A percentile compares a stretch with the other conserved stretches of the same genome.
Conservation (phyloP, 53 echinoderm and acorn worm species). For the Holothuria leucospilota region DNA sequence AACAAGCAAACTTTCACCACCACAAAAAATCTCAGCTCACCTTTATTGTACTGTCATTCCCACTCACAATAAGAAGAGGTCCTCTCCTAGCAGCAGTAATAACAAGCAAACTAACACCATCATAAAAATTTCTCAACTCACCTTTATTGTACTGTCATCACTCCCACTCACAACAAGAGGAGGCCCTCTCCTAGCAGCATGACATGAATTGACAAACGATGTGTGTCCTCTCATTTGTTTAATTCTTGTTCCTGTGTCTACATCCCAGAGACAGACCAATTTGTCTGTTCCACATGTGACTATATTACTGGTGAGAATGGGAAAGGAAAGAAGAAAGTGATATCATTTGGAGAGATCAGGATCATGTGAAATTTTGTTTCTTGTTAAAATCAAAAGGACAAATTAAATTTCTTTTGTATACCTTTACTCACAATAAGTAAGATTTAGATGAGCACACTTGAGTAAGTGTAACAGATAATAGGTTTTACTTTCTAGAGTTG, state of each 20-base stretch:
- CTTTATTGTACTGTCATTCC: conserved; percentile 96
- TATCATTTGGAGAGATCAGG: too few species aligned
- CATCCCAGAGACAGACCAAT: conserved; percentile 91
- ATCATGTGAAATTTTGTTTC: too few species aligned
- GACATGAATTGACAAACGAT: conserved; percentile 92
- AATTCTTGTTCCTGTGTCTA: conserved; percentile 84
- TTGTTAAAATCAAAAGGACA: too few species aligned
- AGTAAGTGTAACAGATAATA: too few species aligned
- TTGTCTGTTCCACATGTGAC: conserved; percentile 94
- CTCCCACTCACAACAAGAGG: conserved; percentile 88
- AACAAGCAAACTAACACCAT: too few species aligned
- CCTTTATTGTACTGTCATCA: conserved; percentile 99
- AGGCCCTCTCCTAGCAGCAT: conserved; percentile 89
- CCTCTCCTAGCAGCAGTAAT: conserved; percentile 92
- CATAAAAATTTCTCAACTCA: background rate
- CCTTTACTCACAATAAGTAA: too few species aligned
- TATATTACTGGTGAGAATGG: conserved; percentile 65
- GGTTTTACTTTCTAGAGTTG: too few species aligned
- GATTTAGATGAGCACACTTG: too few species aligned
- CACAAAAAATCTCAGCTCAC: conserved; percentile 20
- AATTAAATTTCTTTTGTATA: too few species aligned
- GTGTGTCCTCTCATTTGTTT: conserved; percentile 98
- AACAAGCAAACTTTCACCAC: too few species aligned
- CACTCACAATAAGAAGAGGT: conserved; percentile 87
- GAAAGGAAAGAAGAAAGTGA: background rate